Percentiles rank a stretch among this genome's conserved stretches.
These are phyloP conservation scores for Drosophila maculinotata DNA, from an alignment of 2,888 invertebrate species.

Conservation along the genomic window DNA sequence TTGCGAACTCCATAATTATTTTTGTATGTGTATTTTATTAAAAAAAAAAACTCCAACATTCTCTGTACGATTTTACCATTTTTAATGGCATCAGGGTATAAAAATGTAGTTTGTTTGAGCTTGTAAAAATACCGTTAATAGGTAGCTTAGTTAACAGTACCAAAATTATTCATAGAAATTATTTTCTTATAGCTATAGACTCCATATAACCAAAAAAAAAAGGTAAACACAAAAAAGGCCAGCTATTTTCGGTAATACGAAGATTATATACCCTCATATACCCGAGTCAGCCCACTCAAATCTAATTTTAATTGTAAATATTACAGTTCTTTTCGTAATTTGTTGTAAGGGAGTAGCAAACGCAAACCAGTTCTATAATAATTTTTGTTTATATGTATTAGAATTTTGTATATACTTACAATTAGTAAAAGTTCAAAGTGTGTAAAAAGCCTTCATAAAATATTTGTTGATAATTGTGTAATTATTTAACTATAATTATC, in stretches of 20 bases:
- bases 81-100: too few relatives aligned
- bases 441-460: slow-evolving; percentile 39
- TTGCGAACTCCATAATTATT: not conserved
- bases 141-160: too few relatives aligned
- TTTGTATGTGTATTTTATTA: too few relatives aligned
- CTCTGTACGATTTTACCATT: not conserved
- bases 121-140: too few relatives aligned
- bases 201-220: too few relatives aligned
- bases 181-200: too few relatives aligned
- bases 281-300: not conserved
- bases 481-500: slow-evolving; percentile 11
- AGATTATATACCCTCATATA: too few relatives aligned
- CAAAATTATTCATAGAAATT: too few relatives aligned
- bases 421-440: slow-evolving; percentile 16
- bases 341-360: slow-evolving; percentile 29
- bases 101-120: not conserved
- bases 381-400: not conserved
- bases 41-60: too few relatives aligned
- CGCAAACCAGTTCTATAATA: slow-evolving; percentile 32
- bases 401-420: slow-evolving; percentile 53
- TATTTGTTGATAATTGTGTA: slow-evolving; percentile 15
- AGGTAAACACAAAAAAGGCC: too few relatives aligned
- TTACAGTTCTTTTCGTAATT: not conserved
- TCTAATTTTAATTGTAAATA: not conserved
- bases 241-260: too few relatives aligned